Percentiles rank a stretch among this genome's conserved stretches.
phyloP scores from a whole-genome alignment of 2,113 vertebrate species.

The Carettochelys insculpta region DNA sequence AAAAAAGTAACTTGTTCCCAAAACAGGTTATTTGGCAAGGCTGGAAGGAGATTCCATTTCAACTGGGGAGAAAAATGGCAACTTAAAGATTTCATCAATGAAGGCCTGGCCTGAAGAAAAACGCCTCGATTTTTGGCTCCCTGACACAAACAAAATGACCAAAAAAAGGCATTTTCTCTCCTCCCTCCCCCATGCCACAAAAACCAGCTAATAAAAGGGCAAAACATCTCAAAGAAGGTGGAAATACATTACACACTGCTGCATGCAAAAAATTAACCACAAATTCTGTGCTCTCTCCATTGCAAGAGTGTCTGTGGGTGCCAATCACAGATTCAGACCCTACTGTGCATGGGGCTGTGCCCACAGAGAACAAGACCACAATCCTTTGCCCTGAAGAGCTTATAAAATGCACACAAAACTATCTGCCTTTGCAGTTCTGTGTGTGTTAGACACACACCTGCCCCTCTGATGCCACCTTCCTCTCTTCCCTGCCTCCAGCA shows the following conservation, averaged over 20 bases:
- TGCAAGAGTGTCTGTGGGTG: background rate
- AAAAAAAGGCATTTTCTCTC: no score
- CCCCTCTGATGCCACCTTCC: background rate
- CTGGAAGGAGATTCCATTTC: background rate
- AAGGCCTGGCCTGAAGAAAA: background rate
- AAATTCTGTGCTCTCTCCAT: constrained; percentile 65
- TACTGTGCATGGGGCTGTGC: background rate
- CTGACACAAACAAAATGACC: background rate
- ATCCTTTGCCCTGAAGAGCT: background rate
- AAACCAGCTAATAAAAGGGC: constrained; percentile 74
- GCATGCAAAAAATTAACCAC: constrained; percentile 68
- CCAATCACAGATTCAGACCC: background rate
- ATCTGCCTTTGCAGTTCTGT: background rate
- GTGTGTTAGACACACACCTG: background rate
- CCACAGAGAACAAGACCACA: background rate
- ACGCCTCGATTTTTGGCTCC: background rate
- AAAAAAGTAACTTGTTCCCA: background rate
- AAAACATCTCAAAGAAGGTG: constrained; percentile 64
- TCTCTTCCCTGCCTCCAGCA: no score
- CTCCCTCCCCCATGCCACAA: constrained; percentile 43
- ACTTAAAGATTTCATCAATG: background rate
- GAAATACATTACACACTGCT: constrained; percentile 52
- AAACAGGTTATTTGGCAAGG: background rate
- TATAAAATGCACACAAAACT: background rate
- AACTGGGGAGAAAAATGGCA: background rate